phyloP scores from a whole-genome alignment of 1,140 invertebrate genomes.

The Euwallacea similis region DNA sequence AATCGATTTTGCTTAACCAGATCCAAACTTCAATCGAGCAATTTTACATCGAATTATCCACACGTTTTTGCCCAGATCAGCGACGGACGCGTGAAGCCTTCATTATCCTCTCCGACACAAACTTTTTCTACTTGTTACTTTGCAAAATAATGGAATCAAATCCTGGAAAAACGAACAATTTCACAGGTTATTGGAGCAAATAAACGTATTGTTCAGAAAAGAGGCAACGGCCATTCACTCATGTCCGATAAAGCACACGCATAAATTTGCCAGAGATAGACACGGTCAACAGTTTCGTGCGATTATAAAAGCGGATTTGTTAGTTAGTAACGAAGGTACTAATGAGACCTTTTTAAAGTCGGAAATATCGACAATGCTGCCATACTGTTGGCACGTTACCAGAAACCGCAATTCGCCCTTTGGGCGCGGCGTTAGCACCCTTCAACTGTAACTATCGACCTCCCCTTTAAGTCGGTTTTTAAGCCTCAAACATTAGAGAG shows the following conservation, averaged over 20 bases:
- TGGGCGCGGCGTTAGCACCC: slow-evolving; percentile 8
- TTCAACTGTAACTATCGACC: neutral
- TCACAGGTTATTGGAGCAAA: slow-evolving; percentile 11
- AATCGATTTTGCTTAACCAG: too few relatives aligned
- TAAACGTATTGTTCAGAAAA: slow-evolving; percentile 11
- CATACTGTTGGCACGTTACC: slow-evolving; percentile 4
- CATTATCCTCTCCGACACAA: too few relatives aligned
- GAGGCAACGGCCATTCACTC: slow-evolving; percentile 7
- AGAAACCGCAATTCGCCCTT: slow-evolving; percentile 8
- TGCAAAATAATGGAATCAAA: too few relatives aligned
- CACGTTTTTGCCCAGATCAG: too few relatives aligned
- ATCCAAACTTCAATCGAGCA: too few relatives aligned
- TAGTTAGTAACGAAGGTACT: too few relatives aligned
- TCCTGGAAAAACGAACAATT: slow-evolving; percentile 8
- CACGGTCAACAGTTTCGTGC: slow-evolving; percentile 5
- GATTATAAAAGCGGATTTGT: slow-evolving; percentile 8
- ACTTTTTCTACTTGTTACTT: too few relatives aligned
- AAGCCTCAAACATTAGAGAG: too few relatives aligned
- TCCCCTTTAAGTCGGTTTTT: neutral
- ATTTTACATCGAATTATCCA: too few relatives aligned
- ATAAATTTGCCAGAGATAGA: slow-evolving; percentile 2
- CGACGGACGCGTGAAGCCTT: too few relatives aligned
- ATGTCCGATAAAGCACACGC: neutral
- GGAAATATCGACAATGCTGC: neutral
- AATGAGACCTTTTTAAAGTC: too few relatives aligned